Evolutionary conservation across 2,888 invertebrate genomes (phyloP).

Genomic region (Sarcophaga rosellei): DNA sequence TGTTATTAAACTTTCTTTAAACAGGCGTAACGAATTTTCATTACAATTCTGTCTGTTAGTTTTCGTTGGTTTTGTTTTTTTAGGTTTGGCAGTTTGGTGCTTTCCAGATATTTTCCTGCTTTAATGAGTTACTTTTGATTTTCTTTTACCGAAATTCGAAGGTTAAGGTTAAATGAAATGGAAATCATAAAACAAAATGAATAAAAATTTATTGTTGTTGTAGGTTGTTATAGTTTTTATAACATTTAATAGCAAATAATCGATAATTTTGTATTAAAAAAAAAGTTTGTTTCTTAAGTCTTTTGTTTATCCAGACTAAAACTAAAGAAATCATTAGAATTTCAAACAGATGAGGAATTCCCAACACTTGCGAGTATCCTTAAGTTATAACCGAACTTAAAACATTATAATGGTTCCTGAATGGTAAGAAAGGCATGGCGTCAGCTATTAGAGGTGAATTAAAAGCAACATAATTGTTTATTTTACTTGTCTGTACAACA

Average conservation of each 20-base stretch:
- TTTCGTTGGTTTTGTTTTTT: constrained; percentile 42
- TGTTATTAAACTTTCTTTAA: constrained; percentile 72
- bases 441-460: too few relatives aligned
- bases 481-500: too few relatives aligned
- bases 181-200: constrained; percentile 55
- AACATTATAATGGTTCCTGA: too few relatives aligned
- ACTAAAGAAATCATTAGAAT: too few relatives aligned
- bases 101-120: constrained; percentile 11
- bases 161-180: constrained; percentile 72
- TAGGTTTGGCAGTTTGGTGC: constrained; percentile 48
- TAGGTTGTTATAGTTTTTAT: background rate
- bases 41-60: constrained; percentile 37
- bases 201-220: background rate
- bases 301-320: too few relatives aligned
- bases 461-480: too few relatives aligned
- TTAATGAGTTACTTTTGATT: constrained; percentile 57
- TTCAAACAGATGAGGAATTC: too few relatives aligned
- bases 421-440: too few relatives aligned
- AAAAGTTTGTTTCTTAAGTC: too few relatives aligned
- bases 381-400: too few relatives aligned
- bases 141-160: constrained; percentile 72
- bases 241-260: background rate
- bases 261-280: background rate
- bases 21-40: constrained; percentile 75
- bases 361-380: too few relatives aligned